Base-by-base conservation (phyloP, 2,888 invertebrate species). In the Mythimna vitellina region DNA sequence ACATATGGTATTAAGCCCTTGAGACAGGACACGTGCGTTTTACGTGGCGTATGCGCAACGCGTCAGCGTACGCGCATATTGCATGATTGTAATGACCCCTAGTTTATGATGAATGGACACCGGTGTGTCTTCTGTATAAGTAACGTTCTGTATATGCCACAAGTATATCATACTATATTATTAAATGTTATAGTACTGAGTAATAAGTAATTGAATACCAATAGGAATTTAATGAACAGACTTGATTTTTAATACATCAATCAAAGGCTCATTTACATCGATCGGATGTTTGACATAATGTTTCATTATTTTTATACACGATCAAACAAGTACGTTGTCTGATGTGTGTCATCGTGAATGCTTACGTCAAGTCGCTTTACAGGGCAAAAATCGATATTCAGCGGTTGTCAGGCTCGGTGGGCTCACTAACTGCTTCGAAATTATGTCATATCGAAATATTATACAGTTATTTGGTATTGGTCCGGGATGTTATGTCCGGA, bases 1-100 rank as follows among this genome's bases (percentile, higher is more conserved):
- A 17, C 49, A 12, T 54, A 64, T 62, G 29, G 54, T 68, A 25
- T 69, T 71, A 51, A 65, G 32, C 76, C 78, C 81, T 78, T 70
- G 85, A 75, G 83, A 68, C 73, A 29, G 25, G 57, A n/a, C 86
- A 81, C 81, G 83, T 84, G 85, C 73, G 67, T 56, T 63, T n/a
- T 71, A 72, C 65, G 35, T 57, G 49, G 14, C 75, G 69, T 76
- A 72, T 62, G 77, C 77, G 68, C 66, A 65, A 51, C n/a, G n/a
- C 8, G 22, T n/a, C 62, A 58, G 77, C 81, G 81, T 81, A 73
- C 70, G 76, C 83, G 76, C 78, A 70, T 67, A 38, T 22, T 22
- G 22, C 60, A 29, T 46, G 25, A 25, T 58, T 54, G 29, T 61
- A 77, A 75, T 73, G 66, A 66, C 64, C 53, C 35, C 62, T 63